Evolutionary conservation across 2,113 vertebrate species (phyloP), one percentile per base, ranked within the genome.

Genomic region (Carollia perspicillata): DNA sequence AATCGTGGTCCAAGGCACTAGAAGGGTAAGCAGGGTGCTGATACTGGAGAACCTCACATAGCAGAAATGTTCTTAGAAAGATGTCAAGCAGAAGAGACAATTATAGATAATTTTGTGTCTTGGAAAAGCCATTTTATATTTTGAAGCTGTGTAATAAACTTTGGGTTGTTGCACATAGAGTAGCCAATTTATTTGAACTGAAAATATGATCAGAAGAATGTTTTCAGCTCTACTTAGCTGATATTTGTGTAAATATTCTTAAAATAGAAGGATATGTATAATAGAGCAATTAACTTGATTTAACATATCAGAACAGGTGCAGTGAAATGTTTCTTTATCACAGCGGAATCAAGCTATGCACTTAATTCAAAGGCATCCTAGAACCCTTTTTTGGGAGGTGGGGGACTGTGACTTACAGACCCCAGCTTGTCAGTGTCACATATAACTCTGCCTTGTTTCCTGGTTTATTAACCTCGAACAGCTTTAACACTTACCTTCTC

Each of bases 181-280:
- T 49, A 89, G 55, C 84, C 37, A 81, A 13, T 77, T 87, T 92
- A 68, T 83, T 83, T 80, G 42, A 90, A 81, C 51, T 30, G 47
- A 72, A 87, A 81, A 66, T 84, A 37, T n/a, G n/a, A n/a, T 35
- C 65, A 95, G 30, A 86, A 72, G 18, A 89, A 80, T 79, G 8
- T 85, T 90, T 89, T 89, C 13, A 55, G n/a, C 40, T 96, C n/a
- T 23, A 63, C 22, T 95, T 90, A 71, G 37, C 28, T 91, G 47
- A 40, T 92, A 40, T 71, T 60, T 89, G 40, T 79, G 7, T 89
- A 84, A 90, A 87, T 78, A 30, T 72, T 94, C 69, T 80, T 81
- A 60, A 58, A 88, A 72, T 51, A 69, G 89, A 51, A 58, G 40
- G 33, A 13, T 71, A 37, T 69, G 9, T 80, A 30, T 47, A 74